These are phyloP conservation scores for Ammodytes dubius DNA, from an alignment of 2,113 vertebrate species.

Conservation along the genomic window DNA sequence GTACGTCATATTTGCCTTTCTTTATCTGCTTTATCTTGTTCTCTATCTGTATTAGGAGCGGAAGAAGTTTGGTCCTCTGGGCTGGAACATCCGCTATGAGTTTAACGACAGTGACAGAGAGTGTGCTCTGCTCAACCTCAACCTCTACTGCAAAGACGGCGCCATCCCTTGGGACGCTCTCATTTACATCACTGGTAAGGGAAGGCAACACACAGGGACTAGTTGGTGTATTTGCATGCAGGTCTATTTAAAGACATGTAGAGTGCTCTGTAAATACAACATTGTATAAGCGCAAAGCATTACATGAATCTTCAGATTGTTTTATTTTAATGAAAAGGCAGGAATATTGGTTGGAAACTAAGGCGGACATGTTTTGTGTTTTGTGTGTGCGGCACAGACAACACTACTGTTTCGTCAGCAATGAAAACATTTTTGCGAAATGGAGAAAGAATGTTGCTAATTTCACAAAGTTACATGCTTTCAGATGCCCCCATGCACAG, in stretches of 20 bases:
- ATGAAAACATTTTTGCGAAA: constrained; percentile 31
- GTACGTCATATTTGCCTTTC: not conserved
- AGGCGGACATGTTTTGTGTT: constrained; percentile 2
- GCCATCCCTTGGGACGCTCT: constrained; percentile 86
- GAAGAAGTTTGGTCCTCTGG: constrained; percentile 88
- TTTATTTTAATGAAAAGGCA: not conserved
- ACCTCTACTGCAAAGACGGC: constrained; percentile 85
- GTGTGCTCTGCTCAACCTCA: constrained; percentile 88
- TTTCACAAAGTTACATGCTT: constrained; percentile 38
- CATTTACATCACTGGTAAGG: constrained; percentile 83
- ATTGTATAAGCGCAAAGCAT: not conserved
- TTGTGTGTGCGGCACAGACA: constrained; percentile 1
- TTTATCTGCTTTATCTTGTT: constrained; percentile 17
- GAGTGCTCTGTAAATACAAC: not conserved
- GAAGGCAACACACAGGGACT: not conserved
- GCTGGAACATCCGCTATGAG: constrained; percentile 90
- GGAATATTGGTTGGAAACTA: not conserved
- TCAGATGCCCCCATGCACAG: constrained; percentile 20
- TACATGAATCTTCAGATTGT: not conserved
- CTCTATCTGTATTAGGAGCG: constrained; percentile 81
- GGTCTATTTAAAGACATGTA: not conserved
- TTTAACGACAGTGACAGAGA: constrained; percentile 90
- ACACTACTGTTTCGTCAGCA: constrained; percentile 17
- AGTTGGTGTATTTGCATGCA: not conserved
- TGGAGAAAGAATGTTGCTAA: constrained; percentile 23